phyloP scores from a whole-genome alignment of 2,113 vertebrate genomes.

The Melospiza georgiana region DNA sequence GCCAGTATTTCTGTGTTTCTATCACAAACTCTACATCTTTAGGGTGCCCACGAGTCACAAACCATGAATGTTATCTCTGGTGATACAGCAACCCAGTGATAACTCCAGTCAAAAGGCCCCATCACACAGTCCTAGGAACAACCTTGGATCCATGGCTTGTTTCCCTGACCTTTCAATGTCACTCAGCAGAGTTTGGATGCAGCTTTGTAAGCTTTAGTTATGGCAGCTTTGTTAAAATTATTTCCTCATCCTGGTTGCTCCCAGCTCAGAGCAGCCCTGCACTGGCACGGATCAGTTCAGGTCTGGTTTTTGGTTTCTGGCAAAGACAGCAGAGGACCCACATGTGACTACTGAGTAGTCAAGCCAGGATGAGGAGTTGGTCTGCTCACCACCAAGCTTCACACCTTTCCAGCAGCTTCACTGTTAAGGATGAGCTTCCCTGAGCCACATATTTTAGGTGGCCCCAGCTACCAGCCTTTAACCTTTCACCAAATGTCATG shows the following conservation, averaged over 20 bases:
- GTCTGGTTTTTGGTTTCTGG: not conserved
- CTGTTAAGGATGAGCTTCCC: not conserved
- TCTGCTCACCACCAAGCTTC: not conserved
- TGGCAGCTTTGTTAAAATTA: not conserved
- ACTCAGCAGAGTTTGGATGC: not conserved
- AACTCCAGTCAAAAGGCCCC: not conserved
- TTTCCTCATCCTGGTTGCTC: not conserved
- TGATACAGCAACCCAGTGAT: not conserved
- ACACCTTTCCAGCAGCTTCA: not conserved
- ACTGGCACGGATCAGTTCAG: rapidly evolving
- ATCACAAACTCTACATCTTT: not conserved
- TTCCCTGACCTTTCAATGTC: not conserved
- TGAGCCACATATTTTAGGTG: not conserved
- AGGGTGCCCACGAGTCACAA: not conserved
- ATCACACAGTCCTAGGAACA: not conserved
- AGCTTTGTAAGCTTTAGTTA: not conserved
- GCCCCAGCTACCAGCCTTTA: not conserved
- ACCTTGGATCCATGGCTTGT: rapidly evolving
- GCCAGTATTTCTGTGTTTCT: not conserved
- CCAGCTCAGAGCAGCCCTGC: not conserved
- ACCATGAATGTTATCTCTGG: not conserved
- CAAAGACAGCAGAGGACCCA: rapidly evolving
- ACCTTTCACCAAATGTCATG: rapidly evolving
- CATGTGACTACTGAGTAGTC: not conserved
- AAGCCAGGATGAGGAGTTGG: not conserved